These are phyloP conservation scores for Andrena bucephala DNA, from an alignment of 2,888 invertebrate genomes.

Conservation along the genomic window DNA sequence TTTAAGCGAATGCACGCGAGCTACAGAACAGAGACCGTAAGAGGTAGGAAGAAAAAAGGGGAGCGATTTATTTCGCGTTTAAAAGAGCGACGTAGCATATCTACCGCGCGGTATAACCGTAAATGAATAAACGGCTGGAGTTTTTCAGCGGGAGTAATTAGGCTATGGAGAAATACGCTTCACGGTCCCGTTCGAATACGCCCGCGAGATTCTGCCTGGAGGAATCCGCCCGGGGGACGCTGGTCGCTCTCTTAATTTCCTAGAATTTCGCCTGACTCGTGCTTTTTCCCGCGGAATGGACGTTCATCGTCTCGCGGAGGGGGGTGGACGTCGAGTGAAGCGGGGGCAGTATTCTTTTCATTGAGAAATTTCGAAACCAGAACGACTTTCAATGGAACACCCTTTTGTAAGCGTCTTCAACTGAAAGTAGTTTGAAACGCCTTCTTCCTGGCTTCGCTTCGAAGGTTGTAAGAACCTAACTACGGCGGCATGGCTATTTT, in stretches of 20 bases:
- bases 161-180: constrained; percentile 35
- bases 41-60: background rate
- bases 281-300: constrained; percentile 30
- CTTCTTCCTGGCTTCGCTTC: background rate
- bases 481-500: constrained; percentile 24
- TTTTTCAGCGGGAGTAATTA: constrained; percentile 61
- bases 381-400: constrained; percentile 45
- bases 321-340: constrained; percentile 38
- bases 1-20: constrained; percentile 60
- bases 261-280: constrained; percentile 28
- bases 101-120: constrained; percentile 40
- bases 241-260: constrained; percentile 25
- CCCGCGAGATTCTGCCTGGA: constrained; percentile 43
- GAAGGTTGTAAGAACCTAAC: constrained; percentile 26
- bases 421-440: constrained; percentile 36
- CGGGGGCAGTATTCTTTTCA: constrained; percentile 35
- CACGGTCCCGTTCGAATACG: constrained; percentile 35
- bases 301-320: constrained; percentile 28
- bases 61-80: constrained; percentile 74
- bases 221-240: constrained; percentile 21
- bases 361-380: constrained; percentile 57
- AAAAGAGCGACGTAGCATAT: constrained; percentile 55
- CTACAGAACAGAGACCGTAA: background rate
- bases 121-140: constrained; percentile 50
- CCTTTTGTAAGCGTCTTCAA: constrained; percentile 31